Conservation (phyloP, 2,888 invertebrate species). For the Diplazon laetatorius region DNA sequence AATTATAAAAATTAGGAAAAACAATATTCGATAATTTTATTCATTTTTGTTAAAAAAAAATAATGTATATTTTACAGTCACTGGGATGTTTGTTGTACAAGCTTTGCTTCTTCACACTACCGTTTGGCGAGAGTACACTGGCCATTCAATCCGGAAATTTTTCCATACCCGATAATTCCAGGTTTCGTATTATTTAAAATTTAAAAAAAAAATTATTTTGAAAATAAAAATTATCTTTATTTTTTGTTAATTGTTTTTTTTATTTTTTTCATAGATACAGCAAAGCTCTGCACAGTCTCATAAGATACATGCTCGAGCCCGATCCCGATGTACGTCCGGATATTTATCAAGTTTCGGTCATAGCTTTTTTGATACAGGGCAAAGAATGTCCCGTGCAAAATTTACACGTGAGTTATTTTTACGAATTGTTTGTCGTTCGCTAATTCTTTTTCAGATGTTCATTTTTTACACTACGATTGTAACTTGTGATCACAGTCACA, state of each 20-base stretch:
- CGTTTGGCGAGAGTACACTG: slow-evolving; percentile 95
- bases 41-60: slow-evolving; percentile 27
- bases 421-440: background rate
- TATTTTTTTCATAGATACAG: slow-evolving; percentile 74
- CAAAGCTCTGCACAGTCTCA: slow-evolving; percentile 78
- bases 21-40: background rate
- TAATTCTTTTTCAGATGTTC: slow-evolving; percentile 1
- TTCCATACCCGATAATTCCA: slow-evolving; percentile 91
- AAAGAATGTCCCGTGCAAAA: slow-evolving; percentile 92
- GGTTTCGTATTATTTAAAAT: slow-evolving; percentile 81
- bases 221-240: too few relatives aligned
- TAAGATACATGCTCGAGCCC: slow-evolving; percentile 91
- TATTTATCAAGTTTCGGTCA: slow-evolving; percentile 91
- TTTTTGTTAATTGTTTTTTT: too few relatives aligned
- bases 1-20: background rate
- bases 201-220: too few relatives aligned
- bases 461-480: too few relatives aligned
- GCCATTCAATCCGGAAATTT: slow-evolving; percentile 96
- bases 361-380: slow-evolving; percentile 88
- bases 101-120: slow-evolving; percentile 93
- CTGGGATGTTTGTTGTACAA: slow-evolving; percentile 94
- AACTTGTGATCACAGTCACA: too few relatives aligned
- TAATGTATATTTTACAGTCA: slow-evolving; percentile 86
- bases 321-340: slow-evolving; percentile 93
- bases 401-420: slow-evolving; percentile 86